phyloP scores from a whole-genome alignment of 2,888 invertebrate genomes.

The Callimorpha dominula region DNA sequence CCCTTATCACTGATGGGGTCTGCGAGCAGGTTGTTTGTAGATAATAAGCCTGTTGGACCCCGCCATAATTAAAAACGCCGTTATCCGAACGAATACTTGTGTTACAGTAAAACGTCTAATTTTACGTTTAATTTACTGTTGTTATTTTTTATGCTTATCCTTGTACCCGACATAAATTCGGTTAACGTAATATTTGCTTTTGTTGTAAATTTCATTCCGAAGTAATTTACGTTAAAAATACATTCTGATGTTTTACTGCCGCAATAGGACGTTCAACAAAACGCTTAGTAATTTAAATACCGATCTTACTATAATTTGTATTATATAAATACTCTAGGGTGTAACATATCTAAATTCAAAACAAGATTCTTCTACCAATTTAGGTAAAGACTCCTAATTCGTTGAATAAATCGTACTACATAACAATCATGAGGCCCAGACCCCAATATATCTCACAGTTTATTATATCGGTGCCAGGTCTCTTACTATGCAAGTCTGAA shows the following conservation, averaged over 20 bases:
- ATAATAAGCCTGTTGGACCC: neutral
- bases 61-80: slow-evolving; percentile 21
- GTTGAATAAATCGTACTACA: slow-evolving; percentile 55
- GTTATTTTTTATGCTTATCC: slow-evolving; percentile 40
- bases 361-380: slow-evolving; percentile 55
- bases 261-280: slow-evolving; percentile 35
- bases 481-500: slow-evolving; percentile 69
- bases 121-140: slow-evolving; percentile 37
- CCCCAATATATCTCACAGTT: slow-evolving; percentile 73
- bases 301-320: slow-evolving; percentile 27
- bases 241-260: slow-evolving; percentile 23
- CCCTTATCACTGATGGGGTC: neutral
- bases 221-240: slow-evolving; percentile 44
- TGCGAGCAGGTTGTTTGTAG: neutral
- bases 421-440: slow-evolving; percentile 55
- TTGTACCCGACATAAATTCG: slow-evolving; percentile 26
- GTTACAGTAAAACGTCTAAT: slow-evolving; percentile 18
- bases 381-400: slow-evolving; percentile 57
- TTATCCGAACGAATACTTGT: slow-evolving; percentile 19
- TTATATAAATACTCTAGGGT: slow-evolving; percentile 24
- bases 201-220: slow-evolving; percentile 28
- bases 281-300: slow-evolving; percentile 36
- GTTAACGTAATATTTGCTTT: slow-evolving; percentile 37
- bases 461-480: slow-evolving; percentile 69
- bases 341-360: slow-evolving; percentile 26